Evolutionary conservation across 2,797 vertebrate species (phyloP), one percentile per base, ranked within the genome.

Genomic region (Corythornis leucogaster): DNA sequence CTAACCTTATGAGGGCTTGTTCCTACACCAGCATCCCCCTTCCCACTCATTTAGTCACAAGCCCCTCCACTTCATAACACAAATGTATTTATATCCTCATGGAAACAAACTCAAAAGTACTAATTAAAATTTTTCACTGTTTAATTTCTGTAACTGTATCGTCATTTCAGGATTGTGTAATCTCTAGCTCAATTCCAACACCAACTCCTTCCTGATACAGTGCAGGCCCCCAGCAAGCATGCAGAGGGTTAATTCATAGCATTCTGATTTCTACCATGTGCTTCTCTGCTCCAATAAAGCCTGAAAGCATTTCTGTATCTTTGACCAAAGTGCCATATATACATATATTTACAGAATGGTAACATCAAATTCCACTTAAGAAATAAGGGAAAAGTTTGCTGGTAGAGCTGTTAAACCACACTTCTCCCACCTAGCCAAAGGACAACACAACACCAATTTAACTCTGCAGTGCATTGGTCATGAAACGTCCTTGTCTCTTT

Each of bases 341-440:
- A 48, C 25, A 48, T 13, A 15, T 50, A 50, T 50, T 6, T 26
- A 58, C 2, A 75, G 28, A 78, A 50, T 0, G 0, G 61, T 30
- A 80, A 84, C 18, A 64, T 68, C 77, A 68, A 71, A 54, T 14
- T 75, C 38, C 31, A 59, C 45, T 26, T 33, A 70, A 22, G 71
- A 26, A 1, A 57, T 7, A 57, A 68, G 6, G 30, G 40, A 66
- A 80, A 82, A 24, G 9, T 28, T 31, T 48, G 12, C 35, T 0
- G 0, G 7, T 3, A 3, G 0, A 50, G 8, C 25, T 28, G 11
- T 18, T 19, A 64, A 80, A 61, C 3, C 26, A 42, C 38, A 11
- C 11, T 73, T 24, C 35, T 58, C 11, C 21, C 35, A 35, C 6
- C 16, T 7, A 42, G 19, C 24, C n/a, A 9, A 69, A 68, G 31